phyloP scores from a whole-genome alignment of 2,113 vertebrate species.

The Gavia stellata region DNA sequence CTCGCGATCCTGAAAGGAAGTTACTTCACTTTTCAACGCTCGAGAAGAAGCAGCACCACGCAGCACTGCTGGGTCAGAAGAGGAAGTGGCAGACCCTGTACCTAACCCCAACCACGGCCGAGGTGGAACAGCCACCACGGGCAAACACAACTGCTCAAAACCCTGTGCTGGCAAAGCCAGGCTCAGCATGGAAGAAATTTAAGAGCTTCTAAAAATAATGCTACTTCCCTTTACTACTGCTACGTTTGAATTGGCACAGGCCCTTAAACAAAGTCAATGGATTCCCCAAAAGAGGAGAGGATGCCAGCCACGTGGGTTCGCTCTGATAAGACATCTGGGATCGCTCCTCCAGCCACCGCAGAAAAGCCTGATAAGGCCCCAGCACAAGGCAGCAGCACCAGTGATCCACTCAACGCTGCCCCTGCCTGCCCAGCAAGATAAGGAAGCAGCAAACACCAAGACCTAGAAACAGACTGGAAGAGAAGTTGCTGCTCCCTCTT shows the following conservation, averaged over 20 bases:
- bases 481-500: background rate
- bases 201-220: background rate
- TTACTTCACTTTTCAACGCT: background rate
- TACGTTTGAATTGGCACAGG: background rate
- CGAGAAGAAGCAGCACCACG: background rate
- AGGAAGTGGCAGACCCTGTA: background rate
- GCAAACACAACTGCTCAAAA: background rate
- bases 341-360: fast-evolving
- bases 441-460: background rate
- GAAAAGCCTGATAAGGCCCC: fast-evolving
- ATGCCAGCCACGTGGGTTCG: fast-evolving
- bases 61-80: background rate
- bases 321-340: background rate
- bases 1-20: background rate
- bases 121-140: fast-evolving
- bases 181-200: background rate
- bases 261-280: background rate
- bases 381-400: too few relatives aligned
- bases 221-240: background rate
- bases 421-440: background rate
- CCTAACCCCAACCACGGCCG: background rate
- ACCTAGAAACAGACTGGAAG: too few relatives aligned
- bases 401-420: background rate
- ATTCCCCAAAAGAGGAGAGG: background rate
- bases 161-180: background rate